A percentile compares a stretch with the other conserved stretches of the same genome.
These are phyloP conservation scores for Dryocosmus kuriphilus DNA, from an alignment of 2,888 invertebrate genomes.

Conservation along the genomic window DNA sequence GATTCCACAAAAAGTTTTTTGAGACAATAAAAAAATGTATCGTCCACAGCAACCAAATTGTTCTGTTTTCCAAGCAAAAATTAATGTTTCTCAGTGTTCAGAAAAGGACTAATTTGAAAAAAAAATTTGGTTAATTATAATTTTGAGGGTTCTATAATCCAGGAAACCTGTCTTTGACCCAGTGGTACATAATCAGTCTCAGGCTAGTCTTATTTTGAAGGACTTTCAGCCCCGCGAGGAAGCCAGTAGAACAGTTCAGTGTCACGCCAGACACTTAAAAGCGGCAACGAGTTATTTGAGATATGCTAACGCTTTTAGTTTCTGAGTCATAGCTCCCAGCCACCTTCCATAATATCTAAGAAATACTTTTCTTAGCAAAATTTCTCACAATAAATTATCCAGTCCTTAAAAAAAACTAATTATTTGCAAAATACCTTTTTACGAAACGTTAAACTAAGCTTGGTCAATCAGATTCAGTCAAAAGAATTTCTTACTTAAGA, in stretches of 20 bases:
- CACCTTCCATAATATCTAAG: conserved; percentile 51
- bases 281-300: conserved; percentile 63
- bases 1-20: too few species aligned
- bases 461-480: too few species aligned
- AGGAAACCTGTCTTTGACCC: neutral
- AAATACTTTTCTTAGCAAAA: conserved; percentile 34
- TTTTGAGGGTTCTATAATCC: neutral
- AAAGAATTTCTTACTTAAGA: too few species aligned
- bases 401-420: neutral
- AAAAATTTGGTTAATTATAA: neutral
- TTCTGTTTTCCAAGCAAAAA: too few species aligned
- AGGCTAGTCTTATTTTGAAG: conserved; percentile 54
- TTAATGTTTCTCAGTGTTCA: too few species aligned
- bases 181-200: conserved; percentile 6
- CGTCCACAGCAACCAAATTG: too few species aligned
- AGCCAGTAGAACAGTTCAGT: conserved; percentile 61
- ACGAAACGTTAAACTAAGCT: too few species aligned
- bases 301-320: conserved; percentile 68
- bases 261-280: conserved; percentile 61
- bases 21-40: too few species aligned
- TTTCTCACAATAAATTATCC: neutral
- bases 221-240: conserved; percentile 52
- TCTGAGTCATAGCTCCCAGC: conserved; percentile 66
- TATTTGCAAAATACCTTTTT: neutral
- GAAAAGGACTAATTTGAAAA: neutral